A percentile compares a stretch with the other conserved stretches of the same genome.
These are phyloP conservation scores for Pristionchus mayeri DNA, from an alignment of 2,888 invertebrate species.

Conservation along the genomic window DNA sequence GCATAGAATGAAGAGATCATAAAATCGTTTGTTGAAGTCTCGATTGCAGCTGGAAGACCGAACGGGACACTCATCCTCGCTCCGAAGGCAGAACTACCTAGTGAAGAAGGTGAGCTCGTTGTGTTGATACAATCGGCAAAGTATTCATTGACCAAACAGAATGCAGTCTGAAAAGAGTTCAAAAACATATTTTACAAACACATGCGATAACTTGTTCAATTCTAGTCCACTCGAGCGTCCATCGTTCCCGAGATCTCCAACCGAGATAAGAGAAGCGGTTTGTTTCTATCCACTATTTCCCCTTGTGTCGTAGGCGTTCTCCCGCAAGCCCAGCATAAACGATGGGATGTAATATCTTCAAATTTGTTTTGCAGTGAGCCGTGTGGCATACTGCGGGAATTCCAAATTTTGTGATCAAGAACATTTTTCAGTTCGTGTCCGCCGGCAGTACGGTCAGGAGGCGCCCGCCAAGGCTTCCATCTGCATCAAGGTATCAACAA, in stretches of 20 bases:
- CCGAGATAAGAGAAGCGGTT: slow-evolving; percentile 28
- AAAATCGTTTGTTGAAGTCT: no score
- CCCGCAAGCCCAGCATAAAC: no score
- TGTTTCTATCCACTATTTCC: neutral
- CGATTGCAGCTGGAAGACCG: slow-evolving; percentile 49
- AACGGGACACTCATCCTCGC: slow-evolving; percentile 6
- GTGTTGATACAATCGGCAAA: no score
- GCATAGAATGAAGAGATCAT: no score
- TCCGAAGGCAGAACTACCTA: slow-evolving; percentile 25
- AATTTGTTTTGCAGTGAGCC: no score
- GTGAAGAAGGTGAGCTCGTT: neutral
- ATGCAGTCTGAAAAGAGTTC: no score
- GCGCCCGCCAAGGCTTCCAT: neutral
- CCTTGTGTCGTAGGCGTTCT: no score
- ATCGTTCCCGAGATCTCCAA: slow-evolving; percentile 29
- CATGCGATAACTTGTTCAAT: neutral
- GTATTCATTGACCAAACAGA: no score
- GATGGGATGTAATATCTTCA: no score
- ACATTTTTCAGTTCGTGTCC: slow-evolving; percentile 10
- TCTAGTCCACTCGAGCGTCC: slow-evolving; percentile 4
- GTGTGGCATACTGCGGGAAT: no score
- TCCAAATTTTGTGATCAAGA: no score
- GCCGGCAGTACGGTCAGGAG: slow-evolving; percentile 22
- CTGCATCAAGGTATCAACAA: slow-evolving; percentile 39
- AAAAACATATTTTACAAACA: no score